These are phyloP conservation scores for Pammene fasciana DNA, from an alignment of 2,888 invertebrate genomes.

Conservation along the genomic window DNA sequence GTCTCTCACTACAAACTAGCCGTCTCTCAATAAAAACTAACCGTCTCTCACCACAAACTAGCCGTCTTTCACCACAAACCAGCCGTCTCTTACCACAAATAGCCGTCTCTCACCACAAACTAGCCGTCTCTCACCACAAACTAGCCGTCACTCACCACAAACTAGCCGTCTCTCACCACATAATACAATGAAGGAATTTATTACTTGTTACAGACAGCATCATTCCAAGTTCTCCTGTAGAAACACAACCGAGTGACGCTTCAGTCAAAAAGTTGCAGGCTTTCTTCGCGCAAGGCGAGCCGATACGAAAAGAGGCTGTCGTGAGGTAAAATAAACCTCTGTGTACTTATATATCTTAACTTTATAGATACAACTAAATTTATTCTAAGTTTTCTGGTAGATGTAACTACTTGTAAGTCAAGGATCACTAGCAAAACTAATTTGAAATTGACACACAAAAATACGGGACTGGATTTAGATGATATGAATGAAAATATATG, in stretches of 20 bases:
- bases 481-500: not conserved
- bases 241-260: slow-evolving; percentile 70
- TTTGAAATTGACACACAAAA: no score
- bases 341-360: no score
- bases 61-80: not conserved
- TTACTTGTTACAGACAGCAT: slow-evolving; percentile 56
- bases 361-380: no score
- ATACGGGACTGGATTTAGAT: no score
- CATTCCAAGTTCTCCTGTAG: slow-evolving; percentile 73
- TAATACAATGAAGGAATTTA: not conserved
- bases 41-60: not conserved
- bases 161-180: not conserved
- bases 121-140: not conserved
- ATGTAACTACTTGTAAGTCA: no score
- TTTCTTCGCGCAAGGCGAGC: slow-evolving; percentile 88
- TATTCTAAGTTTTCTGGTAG: no score
- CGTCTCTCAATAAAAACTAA: not conserved
- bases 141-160: not conserved
- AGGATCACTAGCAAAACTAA: no score
- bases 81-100: not conserved
- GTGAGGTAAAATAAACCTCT: slow-evolving; percentile 61
- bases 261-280: slow-evolving; percentile 88
- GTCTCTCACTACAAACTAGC: not conserved
- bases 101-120: no score
- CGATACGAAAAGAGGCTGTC: slow-evolving; percentile 84